Evolutionary conservation across 2,888 invertebrate species (phyloP), one percentile per base, ranked within the genome.

Genomic region (Emmelina monodactyla): DNA sequence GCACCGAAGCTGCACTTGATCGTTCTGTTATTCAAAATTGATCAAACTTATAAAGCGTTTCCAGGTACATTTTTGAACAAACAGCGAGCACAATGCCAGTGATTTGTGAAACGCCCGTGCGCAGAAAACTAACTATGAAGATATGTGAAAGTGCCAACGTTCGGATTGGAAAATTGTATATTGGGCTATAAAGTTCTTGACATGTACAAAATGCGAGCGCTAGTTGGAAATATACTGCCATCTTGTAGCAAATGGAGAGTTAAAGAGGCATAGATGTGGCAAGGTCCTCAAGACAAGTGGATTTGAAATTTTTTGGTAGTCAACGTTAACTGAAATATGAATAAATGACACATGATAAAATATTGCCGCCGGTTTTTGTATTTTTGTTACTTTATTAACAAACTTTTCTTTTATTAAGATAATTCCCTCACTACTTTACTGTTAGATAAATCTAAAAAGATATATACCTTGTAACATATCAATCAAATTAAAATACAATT

Each of bases 81-180:
- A 29, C 29, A 29, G 13, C 4, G 25, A 25, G 25, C 11, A 52
- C 54, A 58, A 57, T 50, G 47, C 51, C 47, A 42, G 45, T 58
- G 55, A 60, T 62, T 62, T 57, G 59, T 55, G 45, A 44, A 37
- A 41, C 45, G 40, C 36, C 22, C 33, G 29, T 32, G 42, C 31
- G 22, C 29, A 34, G 37, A 34, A 39, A 38, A 43, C 31, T 14
- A 15, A 22, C 38, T 41, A 35, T 40, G 37, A 38, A 42, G 39
- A 51, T 49, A 55, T 53, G 50, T 50, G 49, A 49, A 58, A 54
- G 50, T 58, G 56, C 54, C 55, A 55, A 56, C 59, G 47, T 46
- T 51, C 43, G 49, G 50, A 62, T 59, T 61, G 58, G 54, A 60
- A 60, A 63, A 64, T 59, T 61, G 51, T 57, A 51, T 53, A 58